phyloP scores from a whole-genome alignment of 2,797 vertebrate species.

The Microtus californicus region DNA sequence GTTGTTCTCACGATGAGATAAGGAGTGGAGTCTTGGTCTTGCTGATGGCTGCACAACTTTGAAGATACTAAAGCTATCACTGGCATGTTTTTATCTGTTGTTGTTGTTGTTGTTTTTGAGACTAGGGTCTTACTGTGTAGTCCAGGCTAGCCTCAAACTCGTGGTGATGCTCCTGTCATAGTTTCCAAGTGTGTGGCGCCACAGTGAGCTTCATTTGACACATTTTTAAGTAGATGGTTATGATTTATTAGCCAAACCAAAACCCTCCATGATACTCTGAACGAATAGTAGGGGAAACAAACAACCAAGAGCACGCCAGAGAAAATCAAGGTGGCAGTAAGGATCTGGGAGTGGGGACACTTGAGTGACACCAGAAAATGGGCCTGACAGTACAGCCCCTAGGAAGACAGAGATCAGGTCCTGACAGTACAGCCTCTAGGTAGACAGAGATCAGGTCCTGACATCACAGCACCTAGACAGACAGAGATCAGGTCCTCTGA shows the following conservation, averaged over 20 bases:
- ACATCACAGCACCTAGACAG: too few species aligned
- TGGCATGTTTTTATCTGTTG: neutral
- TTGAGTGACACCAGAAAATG: neutral
- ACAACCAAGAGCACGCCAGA: neutral
- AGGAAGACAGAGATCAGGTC: neutral
- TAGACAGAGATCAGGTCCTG: neutral
- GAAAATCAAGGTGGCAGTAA: neutral
- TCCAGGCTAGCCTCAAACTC: neutral
- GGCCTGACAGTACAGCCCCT: too few species aligned
- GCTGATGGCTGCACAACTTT: neutral
- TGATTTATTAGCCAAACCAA: neutral
- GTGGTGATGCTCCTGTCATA: neutral
- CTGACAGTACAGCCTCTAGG: neutral
- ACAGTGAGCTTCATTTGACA: neutral
- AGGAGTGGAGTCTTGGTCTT: neutral
- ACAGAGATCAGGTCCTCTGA: too few species aligned
- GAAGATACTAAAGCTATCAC: neutral
- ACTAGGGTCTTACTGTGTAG: neutral
- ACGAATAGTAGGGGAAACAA: neutral
- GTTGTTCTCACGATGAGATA: neutral
- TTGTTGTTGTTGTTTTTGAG: neutral
- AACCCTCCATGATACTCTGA: neutral
- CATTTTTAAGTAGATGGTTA: neutral
- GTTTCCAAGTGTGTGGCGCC: too few species aligned
- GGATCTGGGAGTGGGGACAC: neutral